These are phyloP conservation scores for Ostrea edulis DNA, from an alignment of 1,140 invertebrate genomes.

Conservation along the genomic window DNA sequence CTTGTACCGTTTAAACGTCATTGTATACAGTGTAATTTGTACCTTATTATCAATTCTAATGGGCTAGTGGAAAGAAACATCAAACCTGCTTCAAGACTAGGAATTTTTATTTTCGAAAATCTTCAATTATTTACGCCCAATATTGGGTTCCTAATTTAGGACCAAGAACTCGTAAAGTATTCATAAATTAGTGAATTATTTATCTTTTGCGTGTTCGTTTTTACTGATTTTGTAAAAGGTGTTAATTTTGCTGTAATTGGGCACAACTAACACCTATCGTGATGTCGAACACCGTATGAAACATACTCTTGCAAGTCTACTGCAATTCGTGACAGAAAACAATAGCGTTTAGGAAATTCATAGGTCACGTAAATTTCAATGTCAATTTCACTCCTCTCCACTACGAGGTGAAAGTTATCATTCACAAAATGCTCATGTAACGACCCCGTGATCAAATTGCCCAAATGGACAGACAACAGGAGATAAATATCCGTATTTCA, in stretches of 20 bases:
- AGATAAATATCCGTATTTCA: constrained; percentile 22
- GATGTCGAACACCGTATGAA: background rate
- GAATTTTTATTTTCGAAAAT: background rate
- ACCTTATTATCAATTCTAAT: too few relatives aligned
- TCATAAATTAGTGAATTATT: background rate
- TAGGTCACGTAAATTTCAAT: constrained; percentile 15
- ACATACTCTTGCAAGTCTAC: background rate
- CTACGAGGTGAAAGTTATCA: constrained; percentile 20
- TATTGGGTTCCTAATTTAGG: constrained; percentile 6
- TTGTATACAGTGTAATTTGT: background rate
- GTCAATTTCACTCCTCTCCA: background rate
- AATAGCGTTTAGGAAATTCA: background rate
- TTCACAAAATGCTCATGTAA: constrained; percentile 33
- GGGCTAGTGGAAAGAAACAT: too few relatives aligned
- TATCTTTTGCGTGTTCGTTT: background rate
- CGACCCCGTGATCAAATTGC: constrained; percentile 30
- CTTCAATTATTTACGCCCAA: background rate
- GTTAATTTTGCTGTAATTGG: background rate
- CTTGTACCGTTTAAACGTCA: background rate
- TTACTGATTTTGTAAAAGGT: background rate
- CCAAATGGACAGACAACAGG: constrained; percentile 31
- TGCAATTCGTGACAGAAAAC: background rate
- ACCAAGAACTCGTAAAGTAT: background rate
- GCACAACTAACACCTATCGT: background rate
- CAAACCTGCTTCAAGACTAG: too few relatives aligned